Evolutionary conservation across 2,888 invertebrate genomes (phyloP).

Genomic region (Ellobium chinense): DNA sequence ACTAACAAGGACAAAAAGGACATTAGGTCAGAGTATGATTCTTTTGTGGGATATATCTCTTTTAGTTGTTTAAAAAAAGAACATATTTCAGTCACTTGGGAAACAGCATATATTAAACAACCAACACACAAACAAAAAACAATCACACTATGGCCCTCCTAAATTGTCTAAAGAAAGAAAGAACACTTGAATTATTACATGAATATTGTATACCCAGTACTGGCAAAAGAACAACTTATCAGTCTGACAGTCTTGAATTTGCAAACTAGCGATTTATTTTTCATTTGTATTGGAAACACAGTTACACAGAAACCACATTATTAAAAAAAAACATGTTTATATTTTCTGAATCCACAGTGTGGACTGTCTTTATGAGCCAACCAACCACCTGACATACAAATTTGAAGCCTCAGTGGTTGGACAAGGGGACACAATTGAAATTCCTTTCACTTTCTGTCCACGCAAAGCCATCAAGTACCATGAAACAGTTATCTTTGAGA

Average conservation of each 20-base stretch:
- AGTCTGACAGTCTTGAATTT: not conserved
- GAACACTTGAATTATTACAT: too few relatives aligned
- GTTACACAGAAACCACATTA: not conserved
- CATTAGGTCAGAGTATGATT: constrained; percentile 72
- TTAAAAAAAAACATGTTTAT: not conserved
- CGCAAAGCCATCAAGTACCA: constrained; percentile 73
- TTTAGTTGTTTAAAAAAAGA: too few relatives aligned
- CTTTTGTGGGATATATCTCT: too few relatives aligned
- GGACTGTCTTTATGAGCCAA: constrained; percentile 74
- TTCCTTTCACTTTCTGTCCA: constrained; percentile 76
- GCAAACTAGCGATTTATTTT: not conserved
- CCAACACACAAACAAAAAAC: too few relatives aligned
- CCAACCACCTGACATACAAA: constrained; percentile 72
- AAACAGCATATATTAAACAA: too few relatives aligned
- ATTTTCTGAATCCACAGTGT: constrained; percentile 64
- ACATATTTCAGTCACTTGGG: too few relatives aligned
- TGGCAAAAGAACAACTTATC: too few relatives aligned
- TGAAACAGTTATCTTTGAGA: constrained; percentile 77
- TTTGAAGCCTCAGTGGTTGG: constrained; percentile 76
- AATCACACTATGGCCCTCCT: too few relatives aligned
- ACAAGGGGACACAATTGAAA: constrained; percentile 66
- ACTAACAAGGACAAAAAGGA: constrained; percentile 78
- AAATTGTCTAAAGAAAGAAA: too few relatives aligned
- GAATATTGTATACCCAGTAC: too few relatives aligned
- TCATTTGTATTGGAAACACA: not conserved